Base-by-base conservation (phyloP, 2,888 invertebrate genomes). In the Clusia tigrina region DNA sequence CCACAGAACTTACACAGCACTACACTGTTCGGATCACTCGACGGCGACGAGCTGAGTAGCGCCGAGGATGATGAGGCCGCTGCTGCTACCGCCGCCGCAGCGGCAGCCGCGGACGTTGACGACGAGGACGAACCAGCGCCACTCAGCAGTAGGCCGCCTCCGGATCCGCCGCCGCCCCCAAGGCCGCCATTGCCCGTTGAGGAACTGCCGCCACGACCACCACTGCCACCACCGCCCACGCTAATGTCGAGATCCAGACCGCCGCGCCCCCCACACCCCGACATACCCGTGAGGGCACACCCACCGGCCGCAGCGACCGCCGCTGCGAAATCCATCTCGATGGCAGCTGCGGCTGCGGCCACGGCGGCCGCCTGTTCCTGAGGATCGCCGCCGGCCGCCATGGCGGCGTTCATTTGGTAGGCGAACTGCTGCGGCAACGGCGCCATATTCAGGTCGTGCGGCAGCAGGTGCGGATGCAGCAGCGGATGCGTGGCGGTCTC, bases 1-100 rank as follows among this genome's bases (percentile, higher is more conserved):
- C 94, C 94, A 84, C 94, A 94, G 85, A 94, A 94, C 87, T 94
- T 94, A 89, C 94, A 94, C 79, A 94, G 86, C 76, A 94, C 94
- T 69, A 93, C 92, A 78, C 89, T 90, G 69, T 89, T 89, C 56
- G 90, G 89, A 80, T 90, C 90, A 76, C 77, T 81, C 69, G 79
- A 75, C 68, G 82, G 70, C 60, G 74, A 75, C 71, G 76, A 78
- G 60, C 78, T 74, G 74, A 79, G 69, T 67, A 76, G 71, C 25
- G 70, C 69, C 62, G 74, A 67, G 24, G 74, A 77, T 86, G 69
- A 78, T 65, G 77, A 71, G 67, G 74, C 79, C 66, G 75, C 76
- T 60, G 71, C 78, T 67, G 76, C 79, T 69, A 77, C 77, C 67
- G 74, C 76, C 63, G 74, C 74, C 62, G 79, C 77, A 58, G 74